A percentile compares a stretch with the other conserved stretches of the same genome.
Evolutionary conservation across 2,888 invertebrate genomes (phyloP).

Genomic region (Callosobruchus maculatus): DNA sequence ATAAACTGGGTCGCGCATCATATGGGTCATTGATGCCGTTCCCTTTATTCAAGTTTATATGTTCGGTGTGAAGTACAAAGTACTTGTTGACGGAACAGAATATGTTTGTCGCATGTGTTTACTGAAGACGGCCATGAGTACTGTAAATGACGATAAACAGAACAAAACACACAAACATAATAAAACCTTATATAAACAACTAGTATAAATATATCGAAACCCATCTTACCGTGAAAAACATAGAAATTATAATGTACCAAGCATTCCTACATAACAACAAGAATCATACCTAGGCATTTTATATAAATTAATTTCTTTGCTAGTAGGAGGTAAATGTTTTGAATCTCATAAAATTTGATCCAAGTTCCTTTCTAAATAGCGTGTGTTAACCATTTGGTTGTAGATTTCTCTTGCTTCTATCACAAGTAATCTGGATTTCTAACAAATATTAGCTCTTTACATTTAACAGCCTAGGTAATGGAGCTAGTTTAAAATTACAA

Average conservation of each 20-base stretch:
- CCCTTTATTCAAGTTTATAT: not conserved
- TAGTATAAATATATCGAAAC: not conserved
- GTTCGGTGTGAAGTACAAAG: not conserved
- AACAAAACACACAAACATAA: not conserved
- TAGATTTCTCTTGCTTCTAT: no score
- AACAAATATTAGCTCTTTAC: no score
- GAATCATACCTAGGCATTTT: no score
- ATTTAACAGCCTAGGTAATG: no score
- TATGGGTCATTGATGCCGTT: not conserved
- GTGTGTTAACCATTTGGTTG: no score
- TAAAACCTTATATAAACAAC: not conserved
- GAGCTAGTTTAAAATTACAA: no score
- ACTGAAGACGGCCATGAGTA: not conserved
- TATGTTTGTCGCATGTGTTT: not conserved
- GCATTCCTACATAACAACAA: not conserved
- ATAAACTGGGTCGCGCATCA: not conserved
- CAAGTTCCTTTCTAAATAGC: no score
- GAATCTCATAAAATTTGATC: no score
- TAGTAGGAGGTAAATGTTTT: no score
- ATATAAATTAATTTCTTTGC: no score
- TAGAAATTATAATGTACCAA: not conserved
- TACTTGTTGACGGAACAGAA: not conserved
- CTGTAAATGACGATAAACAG: not conserved
- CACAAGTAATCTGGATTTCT: no score
- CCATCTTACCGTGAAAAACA: not conserved